Evolutionary conservation across 2,888 invertebrate species (phyloP).

Genomic region (Acleris sparsana): DNA sequence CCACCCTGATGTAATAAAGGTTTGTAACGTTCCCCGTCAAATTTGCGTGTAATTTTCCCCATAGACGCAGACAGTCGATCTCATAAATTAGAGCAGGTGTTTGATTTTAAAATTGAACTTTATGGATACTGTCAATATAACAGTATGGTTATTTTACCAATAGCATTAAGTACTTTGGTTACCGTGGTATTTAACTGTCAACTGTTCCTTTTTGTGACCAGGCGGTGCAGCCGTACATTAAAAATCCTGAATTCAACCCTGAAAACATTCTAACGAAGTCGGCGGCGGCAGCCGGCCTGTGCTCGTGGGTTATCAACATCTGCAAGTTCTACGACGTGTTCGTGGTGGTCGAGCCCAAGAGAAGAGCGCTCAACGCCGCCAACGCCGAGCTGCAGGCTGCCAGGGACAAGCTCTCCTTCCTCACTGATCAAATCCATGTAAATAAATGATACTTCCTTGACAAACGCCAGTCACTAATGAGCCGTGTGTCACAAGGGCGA

Average conservation of each 20-base stretch:
- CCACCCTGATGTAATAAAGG: constrained; percentile 93
- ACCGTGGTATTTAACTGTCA: neutral
- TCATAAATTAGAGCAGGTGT: neutral
- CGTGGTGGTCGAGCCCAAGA: constrained; percentile 95
- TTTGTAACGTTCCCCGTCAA: constrained; percentile 50
- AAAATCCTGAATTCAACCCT: constrained; percentile 91
- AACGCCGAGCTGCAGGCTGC: constrained; percentile 93
- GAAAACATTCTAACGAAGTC: constrained; percentile 94
- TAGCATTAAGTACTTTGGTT: too few relatives aligned
- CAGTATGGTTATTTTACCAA: too few relatives aligned
- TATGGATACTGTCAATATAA: too few relatives aligned
- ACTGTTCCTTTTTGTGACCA: constrained; percentile 38
- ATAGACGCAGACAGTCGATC: too few relatives aligned
- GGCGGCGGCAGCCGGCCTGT: constrained; percentile 95
- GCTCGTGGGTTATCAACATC: constrained; percentile 97
- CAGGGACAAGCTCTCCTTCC: constrained; percentile 88
- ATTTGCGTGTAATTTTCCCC: neutral
- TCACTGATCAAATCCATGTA: constrained; percentile 88
- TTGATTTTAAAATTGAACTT: too few relatives aligned
- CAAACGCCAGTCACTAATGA: too few relatives aligned
- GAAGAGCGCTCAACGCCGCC: constrained; percentile 92
- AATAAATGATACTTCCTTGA: neutral
- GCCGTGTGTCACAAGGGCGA: too few relatives aligned
- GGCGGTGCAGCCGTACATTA: constrained; percentile 84
- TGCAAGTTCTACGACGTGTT: constrained; percentile 94